Evolutionary conservation across 2,888 invertebrate species (phyloP), one percentile per base, ranked within the genome.

Genomic region (Drosophila paramelanica): DNA sequence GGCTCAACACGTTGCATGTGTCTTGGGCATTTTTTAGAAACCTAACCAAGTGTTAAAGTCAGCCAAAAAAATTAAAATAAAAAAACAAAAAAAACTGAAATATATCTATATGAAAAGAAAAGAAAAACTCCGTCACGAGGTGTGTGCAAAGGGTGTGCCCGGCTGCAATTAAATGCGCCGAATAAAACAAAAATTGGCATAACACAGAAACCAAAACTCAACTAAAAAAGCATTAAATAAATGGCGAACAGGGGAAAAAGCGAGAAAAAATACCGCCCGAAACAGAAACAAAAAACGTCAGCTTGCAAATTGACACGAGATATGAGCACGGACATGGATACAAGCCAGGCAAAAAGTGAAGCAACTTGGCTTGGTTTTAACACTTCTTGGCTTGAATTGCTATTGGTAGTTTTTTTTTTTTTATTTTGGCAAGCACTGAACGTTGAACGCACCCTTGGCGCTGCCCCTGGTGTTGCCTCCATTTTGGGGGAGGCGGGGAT

Each of bases 241-340:
- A 81, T 84, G 78, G 53, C 50, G 67, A 69, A 71, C 67, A 69
- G 52, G 52, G 55, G 58, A 65, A 46, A 31, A 55, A 65, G 67
- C 58, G 55, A 49, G 47, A 59, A 64, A 49, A 57, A 58, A 58
- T 41, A 31, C 10, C 10, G 17, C 13, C 41, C 49, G 45, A 60
- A 50, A 53, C 45, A 17, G 42, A 17, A 62, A 23, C 59, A 51
- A 42, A 68, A 78, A 66, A 69, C 82, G 65, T 78, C 81, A 79
- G 81, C 75, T 82, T 83, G 84, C 81, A 84, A 84, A 87, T 84
- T 84, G 84, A 84, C 87, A 84, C 87, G 84, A 84, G 87, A 87
- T 85, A 87, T 79, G 77, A 80, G 69, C 83, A 83, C 81, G 83
- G 85, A 84, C 81, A 73, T 69, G 68, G 71, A 71, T 71, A 81